phyloP scores from a whole-genome alignment of 2,797 vertebrate genomes.

The Eospalax fontanierii region DNA sequence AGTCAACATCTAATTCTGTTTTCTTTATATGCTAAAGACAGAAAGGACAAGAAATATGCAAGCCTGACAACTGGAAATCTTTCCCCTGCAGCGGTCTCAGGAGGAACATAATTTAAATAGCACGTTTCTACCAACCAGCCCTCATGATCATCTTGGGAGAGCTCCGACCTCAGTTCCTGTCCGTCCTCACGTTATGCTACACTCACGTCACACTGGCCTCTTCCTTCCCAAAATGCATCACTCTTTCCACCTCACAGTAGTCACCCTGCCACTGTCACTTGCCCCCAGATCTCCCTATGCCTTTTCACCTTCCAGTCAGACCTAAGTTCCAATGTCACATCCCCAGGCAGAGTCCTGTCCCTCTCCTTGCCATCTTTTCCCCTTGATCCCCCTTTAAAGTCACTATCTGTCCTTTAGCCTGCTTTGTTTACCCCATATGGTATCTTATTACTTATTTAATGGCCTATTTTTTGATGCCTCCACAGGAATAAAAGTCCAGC shows the following conservation, averaged over 20 bases:
- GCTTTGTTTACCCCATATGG: neutral
- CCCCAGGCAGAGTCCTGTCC: neutral
- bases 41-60: neutral
- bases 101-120: neutral
- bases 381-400: neutral
- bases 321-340: neutral
- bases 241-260: neutral
- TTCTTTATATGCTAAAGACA: constrained; percentile 46
- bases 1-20: constrained; percentile 45
- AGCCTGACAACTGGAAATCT: neutral
- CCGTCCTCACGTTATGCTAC: too few relatives aligned
- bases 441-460: neutral
- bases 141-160: neutral
- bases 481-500: constrained; percentile 8
- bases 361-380: neutral
- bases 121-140: neutral
- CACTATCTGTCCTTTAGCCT: neutral
- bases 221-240: neutral
- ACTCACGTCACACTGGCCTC: neutral
- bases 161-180: neutral
- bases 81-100: neutral
- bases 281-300: neutral
- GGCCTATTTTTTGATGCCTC: neutral
- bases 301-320: neutral
- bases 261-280: neutral